Evolutionary conservation across 2,113 vertebrate species (phyloP).

Genomic region (Urocitellus parryii): DNA sequence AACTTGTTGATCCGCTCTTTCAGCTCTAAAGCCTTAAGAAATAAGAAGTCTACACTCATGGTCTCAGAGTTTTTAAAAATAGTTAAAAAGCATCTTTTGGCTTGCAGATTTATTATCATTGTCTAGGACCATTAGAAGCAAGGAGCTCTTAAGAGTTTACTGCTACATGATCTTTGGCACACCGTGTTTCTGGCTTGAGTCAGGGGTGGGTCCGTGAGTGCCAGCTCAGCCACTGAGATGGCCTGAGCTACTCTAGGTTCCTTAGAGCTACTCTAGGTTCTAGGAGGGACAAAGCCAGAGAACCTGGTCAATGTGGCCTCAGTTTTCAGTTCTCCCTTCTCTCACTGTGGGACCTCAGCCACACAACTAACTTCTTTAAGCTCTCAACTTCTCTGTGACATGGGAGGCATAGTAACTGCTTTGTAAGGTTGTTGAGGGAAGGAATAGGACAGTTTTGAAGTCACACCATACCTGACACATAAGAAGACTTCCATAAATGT

Average conservation of each 20-base stretch:
- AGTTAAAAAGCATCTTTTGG: not conserved
- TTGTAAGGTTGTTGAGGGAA: not conserved
- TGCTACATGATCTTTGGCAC: not conserved
- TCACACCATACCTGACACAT: not conserved
- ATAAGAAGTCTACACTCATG: not conserved
- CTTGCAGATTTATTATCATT: not conserved
- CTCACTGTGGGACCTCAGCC: not conserved
- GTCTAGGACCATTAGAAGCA: not conserved
- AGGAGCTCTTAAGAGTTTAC: not conserved
- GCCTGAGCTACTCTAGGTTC: not conserved
- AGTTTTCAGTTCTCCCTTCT: not conserved
- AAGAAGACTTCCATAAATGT: conserved; percentile 24
- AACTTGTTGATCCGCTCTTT: not conserved
- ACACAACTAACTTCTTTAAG: not conserved
- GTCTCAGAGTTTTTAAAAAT: not conserved
- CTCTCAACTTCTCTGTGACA: not conserved
- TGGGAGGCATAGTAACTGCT: not conserved
- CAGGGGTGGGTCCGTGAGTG: too few species aligned
- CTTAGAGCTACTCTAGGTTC: not conserved
- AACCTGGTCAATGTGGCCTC: not conserved
- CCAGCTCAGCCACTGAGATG: too few species aligned
- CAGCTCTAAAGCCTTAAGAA: not conserved
- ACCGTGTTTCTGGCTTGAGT: not conserved
- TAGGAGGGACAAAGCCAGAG: not conserved
- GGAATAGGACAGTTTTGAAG: not conserved